A percentile compares a stretch with the other conserved stretches of the same genome.
These are phyloP conservation scores for Isichthys henryi DNA, from an alignment of 2,113 vertebrate genomes.

Conservation along the genomic window DNA sequence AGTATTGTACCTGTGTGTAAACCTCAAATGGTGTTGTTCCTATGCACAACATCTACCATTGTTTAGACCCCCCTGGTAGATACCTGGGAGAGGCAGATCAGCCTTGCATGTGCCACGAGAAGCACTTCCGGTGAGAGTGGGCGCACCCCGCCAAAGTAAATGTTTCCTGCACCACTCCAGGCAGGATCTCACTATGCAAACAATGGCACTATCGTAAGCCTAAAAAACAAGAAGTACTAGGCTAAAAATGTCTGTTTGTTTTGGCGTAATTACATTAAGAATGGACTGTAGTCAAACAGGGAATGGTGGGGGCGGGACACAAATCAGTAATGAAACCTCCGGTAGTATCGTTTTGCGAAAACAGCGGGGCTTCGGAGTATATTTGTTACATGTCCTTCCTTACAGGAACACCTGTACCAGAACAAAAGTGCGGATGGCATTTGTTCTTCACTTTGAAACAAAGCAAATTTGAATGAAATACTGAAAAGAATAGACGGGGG, in stretches of 20 bases:
- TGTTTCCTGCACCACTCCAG: too few relatives aligned
- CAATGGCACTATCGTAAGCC: background rate
- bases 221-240: background rate
- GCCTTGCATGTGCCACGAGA: background rate
- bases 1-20: background rate
- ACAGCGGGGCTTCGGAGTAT: background rate
- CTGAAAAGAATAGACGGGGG: background rate
- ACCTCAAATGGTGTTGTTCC: background rate
- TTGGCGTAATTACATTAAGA: slow-evolving; percentile 13
- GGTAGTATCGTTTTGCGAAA: background rate
- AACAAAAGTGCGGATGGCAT: background rate
- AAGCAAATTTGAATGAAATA: background rate
- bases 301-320: background rate
- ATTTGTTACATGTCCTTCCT: background rate
- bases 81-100: background rate
- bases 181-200: background rate
- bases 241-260: background rate
- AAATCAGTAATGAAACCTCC: background rate
- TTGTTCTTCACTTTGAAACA: background rate
- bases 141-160: background rate
- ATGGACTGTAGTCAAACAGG: background rate
- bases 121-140: background rate
- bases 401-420: background rate
- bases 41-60: background rate
- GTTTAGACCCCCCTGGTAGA: background rate